phyloP scores from a whole-genome alignment of 2,888 invertebrate species.

The Brachyptera putata region DNA sequence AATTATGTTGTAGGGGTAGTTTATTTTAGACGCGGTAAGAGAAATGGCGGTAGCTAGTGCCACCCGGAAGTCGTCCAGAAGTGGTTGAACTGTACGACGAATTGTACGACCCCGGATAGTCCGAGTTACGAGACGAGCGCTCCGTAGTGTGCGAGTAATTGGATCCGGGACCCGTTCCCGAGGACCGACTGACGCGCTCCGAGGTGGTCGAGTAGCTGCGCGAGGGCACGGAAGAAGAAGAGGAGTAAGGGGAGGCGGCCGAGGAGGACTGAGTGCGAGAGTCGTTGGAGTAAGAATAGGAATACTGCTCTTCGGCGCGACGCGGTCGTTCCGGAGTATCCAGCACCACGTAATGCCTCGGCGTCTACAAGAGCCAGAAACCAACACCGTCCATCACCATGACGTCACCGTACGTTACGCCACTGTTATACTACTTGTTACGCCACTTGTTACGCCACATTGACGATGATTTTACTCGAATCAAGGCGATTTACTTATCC shows the following conservation, averaged over 20 bases:
- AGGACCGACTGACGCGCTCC: conserved; percentile 64
- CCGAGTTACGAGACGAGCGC: conserved; percentile 58
- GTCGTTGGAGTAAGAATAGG: conserved; percentile 71
- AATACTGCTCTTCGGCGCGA: conserved; percentile 77
- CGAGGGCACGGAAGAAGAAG: conserved; percentile 55
- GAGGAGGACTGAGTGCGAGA: conserved; percentile 49
- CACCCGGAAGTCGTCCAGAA: conserved; percentile 77
- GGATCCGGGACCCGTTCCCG: conserved; percentile 64
- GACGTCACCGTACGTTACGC: too few relatives aligned
- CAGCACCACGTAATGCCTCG: conserved; percentile 82
- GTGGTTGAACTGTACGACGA: conserved; percentile 72
- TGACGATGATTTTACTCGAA: too few relatives aligned
- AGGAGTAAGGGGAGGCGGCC: conserved; percentile 44
- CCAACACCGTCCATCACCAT: conserved; percentile 33
- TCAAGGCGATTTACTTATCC: too few relatives aligned
- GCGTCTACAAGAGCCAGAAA: conserved; percentile 72
- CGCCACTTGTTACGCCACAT: too few relatives aligned
- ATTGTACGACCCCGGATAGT: conserved; percentile 73
- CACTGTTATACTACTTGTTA: too few relatives aligned
- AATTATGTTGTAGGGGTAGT: too few relatives aligned
- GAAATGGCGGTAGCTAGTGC: conserved; percentile 78
- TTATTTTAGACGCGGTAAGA: conserved; percentile 83
- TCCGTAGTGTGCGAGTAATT: conserved; percentile 70
- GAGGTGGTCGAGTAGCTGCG: conserved; percentile 62
- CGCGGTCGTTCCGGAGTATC: conserved; percentile 65